phyloP scores from a whole-genome alignment of 2,113 vertebrate genomes.

The Pteruthius melanotis region DNA sequence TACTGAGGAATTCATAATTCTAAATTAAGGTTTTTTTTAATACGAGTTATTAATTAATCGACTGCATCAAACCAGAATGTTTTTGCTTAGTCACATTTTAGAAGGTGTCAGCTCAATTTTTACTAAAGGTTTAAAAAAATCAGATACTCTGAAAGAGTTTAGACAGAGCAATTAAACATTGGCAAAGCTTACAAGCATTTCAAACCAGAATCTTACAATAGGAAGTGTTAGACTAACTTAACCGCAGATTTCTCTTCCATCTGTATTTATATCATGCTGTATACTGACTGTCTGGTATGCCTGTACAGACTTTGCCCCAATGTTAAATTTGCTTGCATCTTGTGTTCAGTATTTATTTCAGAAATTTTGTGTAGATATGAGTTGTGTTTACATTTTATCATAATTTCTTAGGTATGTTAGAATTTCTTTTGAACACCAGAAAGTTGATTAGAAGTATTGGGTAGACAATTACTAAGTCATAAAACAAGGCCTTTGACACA shows the following conservation, averaged over 20 bases:
- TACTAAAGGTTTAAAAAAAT: background rate
- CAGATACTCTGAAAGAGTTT: background rate
- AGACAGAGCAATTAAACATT: background rate
- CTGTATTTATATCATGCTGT: constrained; percentile 9
- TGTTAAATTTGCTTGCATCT: background rate
- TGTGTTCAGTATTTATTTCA: background rate
- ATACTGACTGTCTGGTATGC: background rate
- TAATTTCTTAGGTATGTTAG: background rate
- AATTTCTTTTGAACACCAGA: background rate
- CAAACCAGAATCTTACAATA: background rate
- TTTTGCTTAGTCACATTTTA: background rate
- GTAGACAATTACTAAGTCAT: background rate
- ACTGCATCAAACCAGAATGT: background rate
- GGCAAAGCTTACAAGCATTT: background rate
- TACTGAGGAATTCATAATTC: background rate
- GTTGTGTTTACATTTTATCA: background rate
- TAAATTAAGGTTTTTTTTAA: background rate
- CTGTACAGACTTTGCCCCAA: background rate
- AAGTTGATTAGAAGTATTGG: background rate
- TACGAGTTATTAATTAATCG: background rate
- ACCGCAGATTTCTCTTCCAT: constrained; percentile 25
- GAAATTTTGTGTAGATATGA: background rate
- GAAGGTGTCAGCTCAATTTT: background rate
- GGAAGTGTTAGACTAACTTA: background rate
- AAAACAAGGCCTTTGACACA: background rate